These are phyloP conservation scores for Paradoxurus hermaphroditus DNA, from an alignment of 2,113 vertebrate species.

Conservation along the genomic window DNA sequence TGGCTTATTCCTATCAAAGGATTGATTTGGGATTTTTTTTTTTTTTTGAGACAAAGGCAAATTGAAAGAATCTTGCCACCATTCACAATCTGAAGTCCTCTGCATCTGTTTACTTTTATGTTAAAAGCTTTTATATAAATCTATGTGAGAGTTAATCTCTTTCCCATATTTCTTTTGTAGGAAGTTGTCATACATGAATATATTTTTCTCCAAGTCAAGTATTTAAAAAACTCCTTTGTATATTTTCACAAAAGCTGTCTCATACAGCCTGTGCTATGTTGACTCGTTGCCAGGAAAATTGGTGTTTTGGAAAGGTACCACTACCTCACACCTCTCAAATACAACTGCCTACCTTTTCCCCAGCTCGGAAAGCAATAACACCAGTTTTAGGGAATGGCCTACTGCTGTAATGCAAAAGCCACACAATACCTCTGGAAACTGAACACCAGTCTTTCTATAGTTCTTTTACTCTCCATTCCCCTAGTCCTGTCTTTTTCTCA, in stretches of 20 bases:
- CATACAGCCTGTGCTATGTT: neutral
- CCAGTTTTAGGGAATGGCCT: constrained; percentile 37
- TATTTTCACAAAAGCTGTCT: constrained; percentile 35
- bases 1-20: constrained; percentile 1
- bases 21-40: neutral
- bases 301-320: constrained; percentile 27
- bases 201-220: neutral
- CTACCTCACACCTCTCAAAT: neutral
- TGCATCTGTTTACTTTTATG: constrained; percentile 27
- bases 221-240: neutral
- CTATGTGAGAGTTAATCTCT: constrained; percentile 21
- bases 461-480: constrained; percentile 14
- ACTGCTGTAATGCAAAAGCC: constrained; percentile 47
- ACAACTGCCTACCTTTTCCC: neutral
- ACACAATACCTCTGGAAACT: constrained; percentile 64
- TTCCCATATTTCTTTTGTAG: neutral
- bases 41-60: neutral
- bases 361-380: constrained; percentile 46
- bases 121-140: constrained; percentile 39
- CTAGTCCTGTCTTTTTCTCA: constrained; percentile 40
- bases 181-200: constrained; percentile 7
- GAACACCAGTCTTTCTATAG: neutral
- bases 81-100: neutral
- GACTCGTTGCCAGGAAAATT: constrained; percentile 57
- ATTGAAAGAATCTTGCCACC: neutral